phyloP scores from a whole-genome alignment of 1,140 invertebrate genomes.

The Pseudomyrmex flavicornis region DNA sequence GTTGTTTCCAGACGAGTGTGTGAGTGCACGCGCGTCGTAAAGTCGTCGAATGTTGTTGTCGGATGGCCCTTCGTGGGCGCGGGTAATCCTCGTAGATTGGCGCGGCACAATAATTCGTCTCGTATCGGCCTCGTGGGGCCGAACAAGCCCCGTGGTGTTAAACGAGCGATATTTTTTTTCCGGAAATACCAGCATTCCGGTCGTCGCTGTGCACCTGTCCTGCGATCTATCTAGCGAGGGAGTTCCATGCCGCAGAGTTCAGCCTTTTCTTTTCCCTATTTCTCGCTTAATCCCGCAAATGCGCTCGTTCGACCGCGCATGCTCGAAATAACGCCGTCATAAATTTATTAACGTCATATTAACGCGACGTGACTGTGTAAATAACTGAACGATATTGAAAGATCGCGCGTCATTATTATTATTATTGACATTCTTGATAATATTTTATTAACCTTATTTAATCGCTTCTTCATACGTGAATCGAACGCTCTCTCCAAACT shows the following conservation, averaged over 20 bases:
- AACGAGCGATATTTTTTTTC: conserved; percentile 68
- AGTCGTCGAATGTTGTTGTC: conserved; percentile 66
- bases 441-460: conserved; percentile 13
- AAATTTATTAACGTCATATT: conserved; percentile 38
- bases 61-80: conserved; percentile 50
- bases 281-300: conserved; percentile 23
- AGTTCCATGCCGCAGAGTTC: conserved; percentile 4
- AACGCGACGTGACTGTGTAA: background rate
- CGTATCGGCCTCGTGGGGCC: conserved; percentile 63
- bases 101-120: conserved; percentile 71
- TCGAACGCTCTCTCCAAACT: background rate
- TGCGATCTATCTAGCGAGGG: conserved; percentile 57
- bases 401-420: background rate
- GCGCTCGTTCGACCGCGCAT: background rate
- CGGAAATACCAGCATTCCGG: conserved; percentile 54
- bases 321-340: conserved; percentile 12
- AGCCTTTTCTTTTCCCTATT: conserved; percentile 25
- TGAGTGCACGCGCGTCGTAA: conserved; percentile 62
- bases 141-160: conserved; percentile 49
- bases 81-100: conserved; percentile 73
- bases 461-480: conserved; percentile 2
- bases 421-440: conserved; percentile 31
- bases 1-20: conserved; percentile 36
- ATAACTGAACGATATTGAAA: conserved; percentile 6
- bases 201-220: conserved; percentile 56